phyloP scores from a whole-genome alignment of 2,888 invertebrate species.

The Portevinia maculata region DNA sequence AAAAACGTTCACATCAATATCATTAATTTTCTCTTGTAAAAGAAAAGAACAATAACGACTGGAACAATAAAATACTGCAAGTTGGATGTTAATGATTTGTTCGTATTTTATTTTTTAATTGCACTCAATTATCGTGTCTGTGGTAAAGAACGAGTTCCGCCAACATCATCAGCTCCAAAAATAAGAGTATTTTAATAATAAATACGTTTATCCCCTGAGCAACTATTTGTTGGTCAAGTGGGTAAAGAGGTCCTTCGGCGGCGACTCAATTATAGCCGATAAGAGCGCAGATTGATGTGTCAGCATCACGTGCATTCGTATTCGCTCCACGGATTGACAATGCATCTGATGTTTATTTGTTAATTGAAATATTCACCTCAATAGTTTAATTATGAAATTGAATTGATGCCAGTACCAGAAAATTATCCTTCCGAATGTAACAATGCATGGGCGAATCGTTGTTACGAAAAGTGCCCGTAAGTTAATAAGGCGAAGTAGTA shows the following conservation, averaged over 20 bases:
- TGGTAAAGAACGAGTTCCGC: not conserved
- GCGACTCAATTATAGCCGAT: constrained; percentile 58
- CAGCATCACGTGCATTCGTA: constrained; percentile 1
- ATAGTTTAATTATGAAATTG: constrained; percentile 59
- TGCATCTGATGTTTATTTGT: constrained; percentile 49
- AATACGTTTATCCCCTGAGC: not conserved
- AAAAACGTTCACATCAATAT: constrained; percentile 5
- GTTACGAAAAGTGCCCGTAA: constrained; percentile 6
- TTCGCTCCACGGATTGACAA: not conserved
- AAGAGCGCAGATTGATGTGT: not conserved
- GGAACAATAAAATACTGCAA: constrained; percentile 23
- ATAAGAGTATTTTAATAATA: not conserved
- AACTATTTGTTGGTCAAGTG: constrained; percentile 8
- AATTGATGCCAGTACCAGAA: constrained; percentile 41
- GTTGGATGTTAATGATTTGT: constrained; percentile 41
- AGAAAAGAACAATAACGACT: constrained; percentile 3
- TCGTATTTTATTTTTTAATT: constrained; percentile 15
- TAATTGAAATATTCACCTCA: constrained; percentile 65
- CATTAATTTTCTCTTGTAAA: constrained; percentile 47
- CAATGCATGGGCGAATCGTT: not conserved
- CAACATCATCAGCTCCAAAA: constrained; percentile 1
- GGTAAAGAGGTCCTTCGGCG: constrained; percentile 29
- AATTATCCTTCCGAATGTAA: not conserved
- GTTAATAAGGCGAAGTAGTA: constrained; percentile 4
- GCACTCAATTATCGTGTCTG: constrained; percentile 24